Conservation (phyloP, 2,888 invertebrate genomes). For the Cerceris rybyensis region DNA sequence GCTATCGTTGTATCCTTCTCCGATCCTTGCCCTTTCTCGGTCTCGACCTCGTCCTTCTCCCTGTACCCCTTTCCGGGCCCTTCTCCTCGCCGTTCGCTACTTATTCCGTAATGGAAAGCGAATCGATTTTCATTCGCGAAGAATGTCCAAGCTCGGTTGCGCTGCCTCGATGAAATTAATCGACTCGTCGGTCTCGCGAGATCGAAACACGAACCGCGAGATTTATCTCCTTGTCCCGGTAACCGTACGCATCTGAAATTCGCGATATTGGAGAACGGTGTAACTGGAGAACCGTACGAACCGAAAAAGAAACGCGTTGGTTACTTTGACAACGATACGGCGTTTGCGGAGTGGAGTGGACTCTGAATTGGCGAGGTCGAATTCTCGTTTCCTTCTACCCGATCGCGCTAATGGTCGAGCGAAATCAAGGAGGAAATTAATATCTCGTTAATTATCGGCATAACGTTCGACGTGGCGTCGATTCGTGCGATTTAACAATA, state of each 20-base stretch:
- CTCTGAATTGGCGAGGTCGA: too few species aligned
- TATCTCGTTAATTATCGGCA: constrained; percentile 54
- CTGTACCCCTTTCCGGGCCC: background rate
- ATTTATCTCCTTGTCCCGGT: too few species aligned
- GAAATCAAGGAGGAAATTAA: constrained; percentile 36
- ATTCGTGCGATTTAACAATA: constrained; percentile 43
- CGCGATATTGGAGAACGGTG: too few species aligned
- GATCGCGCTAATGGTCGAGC: background rate
- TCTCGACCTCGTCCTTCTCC: background rate
- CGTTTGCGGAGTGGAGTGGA: too few species aligned
- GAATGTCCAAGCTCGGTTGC: constrained; percentile 51
- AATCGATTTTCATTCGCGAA: constrained; percentile 67
- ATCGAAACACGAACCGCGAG: constrained; percentile 8
- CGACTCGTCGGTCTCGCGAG: constrained; percentile 54
- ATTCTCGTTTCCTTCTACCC: background rate
- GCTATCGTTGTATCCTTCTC: constrained; percentile 61
- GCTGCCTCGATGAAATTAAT: constrained; percentile 61
- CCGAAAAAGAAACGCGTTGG: too few species aligned
- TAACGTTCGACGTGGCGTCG: constrained; percentile 35
- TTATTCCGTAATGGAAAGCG: constrained; percentile 61
- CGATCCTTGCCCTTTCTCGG: constrained; percentile 39
- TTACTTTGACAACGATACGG: too few species aligned
- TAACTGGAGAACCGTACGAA: too few species aligned
- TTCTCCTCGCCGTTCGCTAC: constrained; percentile 36
- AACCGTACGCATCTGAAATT: too few species aligned